phyloP scores from a whole-genome alignment of 64 coral and sea anemone species.

The Dendronephthya gigantea region DNA sequence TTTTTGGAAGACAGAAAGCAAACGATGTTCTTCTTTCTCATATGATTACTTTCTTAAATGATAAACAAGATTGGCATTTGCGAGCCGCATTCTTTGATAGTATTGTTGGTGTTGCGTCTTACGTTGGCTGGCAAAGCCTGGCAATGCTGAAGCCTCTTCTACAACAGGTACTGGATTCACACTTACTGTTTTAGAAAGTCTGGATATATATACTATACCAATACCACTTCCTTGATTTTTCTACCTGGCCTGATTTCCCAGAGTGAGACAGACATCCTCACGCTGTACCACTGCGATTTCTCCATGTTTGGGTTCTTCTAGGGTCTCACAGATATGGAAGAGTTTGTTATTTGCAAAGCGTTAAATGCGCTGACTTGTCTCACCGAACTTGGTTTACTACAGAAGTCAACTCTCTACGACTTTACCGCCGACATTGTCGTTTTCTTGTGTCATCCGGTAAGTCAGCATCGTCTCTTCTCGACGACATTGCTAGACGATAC shows the following conservation, averaged over 20 bases:
- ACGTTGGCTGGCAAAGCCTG: conserved; percentile 94
- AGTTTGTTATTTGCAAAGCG: conserved; percentile 92
- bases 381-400: conserved; percentile 76
- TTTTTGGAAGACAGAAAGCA: conserved; percentile 95
- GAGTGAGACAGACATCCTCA: too few relatives aligned
- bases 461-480: too few relatives aligned
- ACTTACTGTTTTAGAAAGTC: too few relatives aligned
- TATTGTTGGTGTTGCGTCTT: conserved; percentile 87
- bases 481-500: too few relatives aligned
- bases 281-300: too few relatives aligned
- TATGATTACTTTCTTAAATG: conserved; percentile 96
- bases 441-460: conserved; percentile 87
- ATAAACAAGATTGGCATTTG: conserved; percentile 91
- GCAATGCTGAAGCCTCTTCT: conserved; percentile 79
- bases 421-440: conserved; percentile 69
- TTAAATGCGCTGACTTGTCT: conserved; percentile 85
- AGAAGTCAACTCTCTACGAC: conserved; percentile 80
- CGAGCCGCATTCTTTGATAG: conserved; percentile 89
- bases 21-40: conserved; percentile 83
- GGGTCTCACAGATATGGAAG: conserved; percentile 92
- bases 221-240: too few relatives aligned
- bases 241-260: not conserved
- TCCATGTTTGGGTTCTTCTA: too few relatives aligned
- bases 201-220: too few relatives aligned
- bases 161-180: conserved; percentile 61